These are phyloP conservation scores for Zaprionus ghesquierei DNA, from an alignment of 1,140 invertebrate genomes.

Conservation along the genomic window DNA sequence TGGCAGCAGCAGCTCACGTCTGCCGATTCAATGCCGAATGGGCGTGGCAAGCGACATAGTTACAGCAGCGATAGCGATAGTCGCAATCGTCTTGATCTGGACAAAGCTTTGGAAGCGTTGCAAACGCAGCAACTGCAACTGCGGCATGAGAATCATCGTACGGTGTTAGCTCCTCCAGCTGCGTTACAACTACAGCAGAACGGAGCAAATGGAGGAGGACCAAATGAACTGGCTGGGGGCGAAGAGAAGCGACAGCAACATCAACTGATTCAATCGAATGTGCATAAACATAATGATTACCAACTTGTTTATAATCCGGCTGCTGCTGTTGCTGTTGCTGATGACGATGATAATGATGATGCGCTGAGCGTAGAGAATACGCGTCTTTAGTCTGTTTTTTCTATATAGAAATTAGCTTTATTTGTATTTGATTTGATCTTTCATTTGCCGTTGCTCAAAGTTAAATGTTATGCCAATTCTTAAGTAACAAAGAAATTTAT, in stretches of 20 bases:
- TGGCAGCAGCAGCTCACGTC: constrained; percentile 47
- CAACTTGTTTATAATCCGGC: background rate
- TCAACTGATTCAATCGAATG: background rate
- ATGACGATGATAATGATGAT: constrained; percentile 60
- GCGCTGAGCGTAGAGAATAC: constrained; percentile 79
- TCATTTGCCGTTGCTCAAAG: constrained; percentile 40
- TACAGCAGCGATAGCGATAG: constrained; percentile 69
- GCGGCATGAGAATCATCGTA: constrained; percentile 45
- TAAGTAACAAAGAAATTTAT: constrained; percentile 23
- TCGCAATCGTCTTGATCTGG: constrained; percentile 68
- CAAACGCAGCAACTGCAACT: constrained; percentile 54
- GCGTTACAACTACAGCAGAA: constrained; percentile 45
- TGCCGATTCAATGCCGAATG: constrained; percentile 23
- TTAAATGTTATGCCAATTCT: constrained; percentile 42
- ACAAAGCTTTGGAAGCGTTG: constrained; percentile 58
- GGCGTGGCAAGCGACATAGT: constrained; percentile 43
- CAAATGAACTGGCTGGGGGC: background rate
- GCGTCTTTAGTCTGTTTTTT: constrained; percentile 69
- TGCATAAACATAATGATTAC: constrained; percentile 9
- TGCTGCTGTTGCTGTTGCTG: background rate
- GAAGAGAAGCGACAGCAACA: constrained; percentile 6
- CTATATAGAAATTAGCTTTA: constrained; percentile 51
- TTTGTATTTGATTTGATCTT: constrained; percentile 49
- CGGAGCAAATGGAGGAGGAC: constrained; percentile 20
- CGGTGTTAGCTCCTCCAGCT: constrained; percentile 1